Percentiles rank a stretch among this genome's conserved stretches.
Evolutionary conservation across 2,797 vertebrate species (phyloP).

Genomic region (Sebastes wilsoni): DNA sequence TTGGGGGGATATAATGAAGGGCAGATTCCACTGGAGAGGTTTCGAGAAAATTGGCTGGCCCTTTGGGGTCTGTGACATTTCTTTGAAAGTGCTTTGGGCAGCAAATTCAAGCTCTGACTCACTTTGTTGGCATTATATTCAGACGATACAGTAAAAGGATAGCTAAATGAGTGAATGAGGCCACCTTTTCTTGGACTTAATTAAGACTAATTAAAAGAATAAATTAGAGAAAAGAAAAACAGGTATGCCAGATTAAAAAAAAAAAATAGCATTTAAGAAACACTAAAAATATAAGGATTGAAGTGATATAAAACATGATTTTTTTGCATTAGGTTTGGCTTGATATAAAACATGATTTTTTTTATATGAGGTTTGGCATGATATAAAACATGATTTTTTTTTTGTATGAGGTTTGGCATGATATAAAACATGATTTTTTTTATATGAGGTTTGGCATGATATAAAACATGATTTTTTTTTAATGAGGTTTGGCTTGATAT

Average conservation of each 20-base stretch:
- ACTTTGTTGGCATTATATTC: slow-evolving; percentile 41
- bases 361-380: background rate
- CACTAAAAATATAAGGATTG: no score
- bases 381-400: accelerated
- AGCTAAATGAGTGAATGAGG: background rate
- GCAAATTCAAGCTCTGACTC: slow-evolving; percentile 53
- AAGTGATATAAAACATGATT: no score
- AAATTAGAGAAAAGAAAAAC: background rate
- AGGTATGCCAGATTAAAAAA: no score
- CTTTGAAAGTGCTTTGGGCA: slow-evolving; percentile 63
- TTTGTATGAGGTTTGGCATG: accelerated
- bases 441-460: background rate
- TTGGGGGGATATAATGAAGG: slow-evolving; percentile 56
- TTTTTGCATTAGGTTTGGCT: no score
- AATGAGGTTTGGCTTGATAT: no score
- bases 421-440: no score
- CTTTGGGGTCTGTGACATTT: slow-evolving; percentile 68
- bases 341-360: no score
- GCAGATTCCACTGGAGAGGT: slow-evolving; percentile 54
- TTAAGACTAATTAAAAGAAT: background rate
- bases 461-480: no score
- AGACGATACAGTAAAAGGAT: slow-evolving; percentile 8
- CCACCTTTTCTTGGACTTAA: background rate
- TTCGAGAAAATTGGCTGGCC: slow-evolving; percentile 57
- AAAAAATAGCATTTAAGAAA: no score